Evolutionary conservation across 2,113 vertebrate species (phyloP).

Genomic region (Coracopsis vasa): DNA sequence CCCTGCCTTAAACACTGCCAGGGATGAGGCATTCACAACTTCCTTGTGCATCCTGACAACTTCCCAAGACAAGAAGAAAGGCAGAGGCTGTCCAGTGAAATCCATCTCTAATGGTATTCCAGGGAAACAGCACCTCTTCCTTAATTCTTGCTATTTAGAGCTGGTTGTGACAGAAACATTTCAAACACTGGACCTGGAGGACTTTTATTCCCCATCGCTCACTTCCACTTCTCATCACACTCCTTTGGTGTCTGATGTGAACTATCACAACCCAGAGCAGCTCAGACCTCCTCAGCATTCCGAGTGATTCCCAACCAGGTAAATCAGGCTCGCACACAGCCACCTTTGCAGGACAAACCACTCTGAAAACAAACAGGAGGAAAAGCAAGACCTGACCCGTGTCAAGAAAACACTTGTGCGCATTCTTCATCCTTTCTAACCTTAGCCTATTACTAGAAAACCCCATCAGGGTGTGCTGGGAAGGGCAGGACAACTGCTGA

Average conservation of each 20-base stretch:
- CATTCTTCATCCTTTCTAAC: neutral
- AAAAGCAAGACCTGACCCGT: neutral
- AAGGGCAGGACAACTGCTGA: constrained; percentile 64
- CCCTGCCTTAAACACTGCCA: neutral
- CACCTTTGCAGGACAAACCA: fast-evolving
- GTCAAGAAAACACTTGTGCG: neutral
- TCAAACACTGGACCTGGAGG: neutral
- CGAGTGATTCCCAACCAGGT: fast-evolving
- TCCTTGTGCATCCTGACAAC: neutral
- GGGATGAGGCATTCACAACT: neutral
- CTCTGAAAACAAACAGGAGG: neutral
- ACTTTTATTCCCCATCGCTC: neutral
- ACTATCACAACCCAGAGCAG: neutral
- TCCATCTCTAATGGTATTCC: neutral
- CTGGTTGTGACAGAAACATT: neutral
- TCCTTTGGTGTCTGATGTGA: neutral
- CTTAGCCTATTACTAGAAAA: neutral
- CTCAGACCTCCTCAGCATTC: fast-evolving
- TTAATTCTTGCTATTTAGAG: neutral
- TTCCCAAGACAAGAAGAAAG: neutral
- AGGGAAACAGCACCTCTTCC: neutral
- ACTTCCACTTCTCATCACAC: neutral
- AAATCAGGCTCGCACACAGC: neutral
- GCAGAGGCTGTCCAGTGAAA: neutral
- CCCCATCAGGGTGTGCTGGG: neutral